These are phyloP conservation scores for Mionectes macconnelli DNA, from an alignment of 2,113 vertebrate genomes.

Conservation along the genomic window DNA sequence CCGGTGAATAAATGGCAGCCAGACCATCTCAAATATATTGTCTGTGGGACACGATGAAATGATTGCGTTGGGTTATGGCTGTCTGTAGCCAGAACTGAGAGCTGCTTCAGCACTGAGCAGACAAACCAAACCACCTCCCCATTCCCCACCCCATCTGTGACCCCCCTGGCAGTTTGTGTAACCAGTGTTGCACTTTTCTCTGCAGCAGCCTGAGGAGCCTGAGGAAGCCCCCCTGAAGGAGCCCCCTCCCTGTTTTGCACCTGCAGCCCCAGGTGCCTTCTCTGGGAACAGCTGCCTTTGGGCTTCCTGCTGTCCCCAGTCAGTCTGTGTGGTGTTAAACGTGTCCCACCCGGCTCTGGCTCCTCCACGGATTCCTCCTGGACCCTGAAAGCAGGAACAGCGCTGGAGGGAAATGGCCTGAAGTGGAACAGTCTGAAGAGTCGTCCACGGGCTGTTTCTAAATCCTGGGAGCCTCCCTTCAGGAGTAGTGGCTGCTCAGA, in stretches of 20 bases:
- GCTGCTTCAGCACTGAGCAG: background rate
- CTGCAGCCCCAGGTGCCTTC: background rate
- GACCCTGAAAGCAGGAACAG: background rate
- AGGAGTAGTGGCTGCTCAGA: background rate
- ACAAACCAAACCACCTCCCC: background rate
- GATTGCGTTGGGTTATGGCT: background rate
- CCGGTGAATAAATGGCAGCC: background rate
- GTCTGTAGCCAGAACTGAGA: background rate
- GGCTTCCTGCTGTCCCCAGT: background rate
- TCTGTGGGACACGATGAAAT: slow-evolving; percentile 5
- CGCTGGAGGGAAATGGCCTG: background rate
- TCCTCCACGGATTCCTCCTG: background rate
- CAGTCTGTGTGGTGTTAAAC: background rate
- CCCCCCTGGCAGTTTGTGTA: background rate
- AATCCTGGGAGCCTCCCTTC: background rate
- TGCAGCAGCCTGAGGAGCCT: slow-evolving; percentile 29
- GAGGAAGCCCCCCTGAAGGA: background rate
- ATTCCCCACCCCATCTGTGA: background rate
- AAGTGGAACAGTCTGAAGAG: background rate
- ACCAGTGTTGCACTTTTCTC: background rate
- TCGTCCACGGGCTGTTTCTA: background rate
- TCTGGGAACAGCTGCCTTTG: background rate
- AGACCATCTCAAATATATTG: background rate
- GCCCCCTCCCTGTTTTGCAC: background rate
- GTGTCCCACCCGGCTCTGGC: background rate